phyloP scores from a whole-genome alignment of 2,888 invertebrate species.

The Lordiphosa andalusiaca region DNA sequence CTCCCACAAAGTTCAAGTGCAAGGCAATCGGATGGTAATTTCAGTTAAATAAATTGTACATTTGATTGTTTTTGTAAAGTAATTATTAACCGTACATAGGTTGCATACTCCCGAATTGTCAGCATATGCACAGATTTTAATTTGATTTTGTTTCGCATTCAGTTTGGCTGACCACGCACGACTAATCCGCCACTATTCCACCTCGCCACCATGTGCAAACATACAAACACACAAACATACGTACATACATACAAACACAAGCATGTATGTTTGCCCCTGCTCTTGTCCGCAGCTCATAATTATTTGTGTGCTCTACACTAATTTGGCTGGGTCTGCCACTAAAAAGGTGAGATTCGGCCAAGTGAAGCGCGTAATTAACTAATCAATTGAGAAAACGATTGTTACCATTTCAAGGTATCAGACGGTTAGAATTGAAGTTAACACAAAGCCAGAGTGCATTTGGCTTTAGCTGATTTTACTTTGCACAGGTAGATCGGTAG shows the following conservation, averaged over 20 bases:
- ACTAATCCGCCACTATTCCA: conserved; percentile 53
- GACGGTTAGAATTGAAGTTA: too few species aligned
- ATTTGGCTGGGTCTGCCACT: conserved; percentile 8
- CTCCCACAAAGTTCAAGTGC: conserved; percentile 24
- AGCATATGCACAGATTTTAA: conserved; percentile 18
- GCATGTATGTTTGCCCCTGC: conserved; percentile 15
- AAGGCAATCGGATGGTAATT: conserved; percentile 4
- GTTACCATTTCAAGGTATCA: not conserved
- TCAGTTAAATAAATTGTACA: too few species aligned
- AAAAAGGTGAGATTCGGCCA: conserved; percentile 10
- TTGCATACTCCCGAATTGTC: not conserved
- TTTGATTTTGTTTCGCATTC: conserved; percentile 26
- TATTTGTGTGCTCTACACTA: conserved; percentile 20
- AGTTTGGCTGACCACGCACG: conserved; percentile 54
- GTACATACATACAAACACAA: conserved; percentile 5
- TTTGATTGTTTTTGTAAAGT: too few species aligned
- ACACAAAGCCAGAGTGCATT: too few species aligned
- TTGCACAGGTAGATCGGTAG: too few species aligned
- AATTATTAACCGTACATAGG: too few species aligned
- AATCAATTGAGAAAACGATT: not conserved
- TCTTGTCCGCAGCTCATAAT: conserved; percentile 27
- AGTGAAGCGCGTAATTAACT: conserved; percentile 6
- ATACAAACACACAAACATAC: conserved; percentile 8
- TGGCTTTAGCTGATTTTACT: too few species aligned
- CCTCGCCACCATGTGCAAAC: conserved; percentile 25